phyloP scores from a whole-genome alignment of 2,888 invertebrate species.

The Acrobasis repandana region DNA sequence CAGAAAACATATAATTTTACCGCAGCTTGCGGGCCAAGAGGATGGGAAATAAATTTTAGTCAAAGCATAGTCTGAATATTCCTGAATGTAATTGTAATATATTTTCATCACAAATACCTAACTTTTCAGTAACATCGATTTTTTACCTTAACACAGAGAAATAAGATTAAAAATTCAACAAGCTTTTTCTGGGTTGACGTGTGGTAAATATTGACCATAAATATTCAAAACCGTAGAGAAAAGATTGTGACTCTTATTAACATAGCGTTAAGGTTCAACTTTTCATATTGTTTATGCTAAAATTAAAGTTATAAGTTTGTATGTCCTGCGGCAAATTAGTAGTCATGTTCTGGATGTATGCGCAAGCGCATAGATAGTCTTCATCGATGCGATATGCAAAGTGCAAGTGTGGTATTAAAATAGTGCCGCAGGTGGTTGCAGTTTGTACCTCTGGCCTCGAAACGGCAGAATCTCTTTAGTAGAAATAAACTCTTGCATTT shows the following conservation, averaged over 20 bases:
- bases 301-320: conserved; percentile 24
- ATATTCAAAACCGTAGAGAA: neutral
- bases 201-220: neutral
- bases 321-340: conserved; percentile 51
- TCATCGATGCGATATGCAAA: conserved; percentile 58
- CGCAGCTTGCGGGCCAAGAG: too few species aligned
- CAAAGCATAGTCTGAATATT: too few species aligned
- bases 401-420: conserved; percentile 44
- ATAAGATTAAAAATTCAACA: conserved; percentile 19
- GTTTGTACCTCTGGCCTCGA: neutral
- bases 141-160: conserved; percentile 4
- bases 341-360: conserved; percentile 47
- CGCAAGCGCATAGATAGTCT: conserved; percentile 47
- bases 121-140: neutral
- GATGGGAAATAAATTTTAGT: too few species aligned
- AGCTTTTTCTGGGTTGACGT: neutral
- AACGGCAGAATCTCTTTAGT: too few species aligned
- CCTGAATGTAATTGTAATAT: neutral
- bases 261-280: neutral
- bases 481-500: too few species aligned
- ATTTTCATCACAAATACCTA: neutral
- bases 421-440: conserved; percentile 39
- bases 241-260: neutral
- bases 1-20: too few species aligned
- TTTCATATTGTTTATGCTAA: neutral